A percentile compares a stretch with the other conserved stretches of the same genome.
phyloP scores from a whole-genome alignment of 2,888 invertebrate genomes.

The Leptopilina syphax region DNA sequence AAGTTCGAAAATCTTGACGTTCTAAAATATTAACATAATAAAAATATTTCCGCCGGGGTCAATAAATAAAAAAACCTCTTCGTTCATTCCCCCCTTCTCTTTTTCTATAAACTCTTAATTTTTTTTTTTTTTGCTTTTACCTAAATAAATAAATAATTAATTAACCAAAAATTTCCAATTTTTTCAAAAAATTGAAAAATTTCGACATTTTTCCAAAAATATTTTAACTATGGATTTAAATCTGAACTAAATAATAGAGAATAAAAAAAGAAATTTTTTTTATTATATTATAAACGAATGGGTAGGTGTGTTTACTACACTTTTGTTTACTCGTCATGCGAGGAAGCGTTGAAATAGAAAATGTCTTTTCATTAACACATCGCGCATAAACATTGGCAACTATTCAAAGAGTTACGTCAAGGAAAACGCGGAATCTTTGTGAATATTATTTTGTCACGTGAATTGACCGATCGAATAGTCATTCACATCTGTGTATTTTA shows the following conservation, averaged over 20 bases:
- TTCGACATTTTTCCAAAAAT: no score
- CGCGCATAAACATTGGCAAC: constrained; percentile 33
- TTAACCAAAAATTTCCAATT: no score
- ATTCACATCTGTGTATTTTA: not conserved
- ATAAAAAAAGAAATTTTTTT: no score
- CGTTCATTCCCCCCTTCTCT: not conserved
- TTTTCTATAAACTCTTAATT: not conserved
- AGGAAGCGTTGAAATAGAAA: constrained; percentile 32
- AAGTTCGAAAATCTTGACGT: constrained; percentile 8
- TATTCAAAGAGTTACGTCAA: constrained; percentile 25
- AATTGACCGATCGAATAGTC: constrained; percentile 12
- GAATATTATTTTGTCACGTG: constrained; percentile 18
- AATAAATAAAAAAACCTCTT: not conserved
- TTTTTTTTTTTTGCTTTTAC: not conserved
- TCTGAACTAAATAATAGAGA: no score
- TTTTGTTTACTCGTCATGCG: constrained; percentile 16
- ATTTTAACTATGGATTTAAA: no score
- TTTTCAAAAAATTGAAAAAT: no score
- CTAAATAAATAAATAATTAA: no score
- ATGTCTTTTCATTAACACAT: constrained; percentile 32
- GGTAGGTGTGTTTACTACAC: not conserved
- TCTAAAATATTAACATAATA: constrained; percentile 10
- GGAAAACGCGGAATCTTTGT: constrained; percentile 13
- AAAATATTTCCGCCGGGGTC: not conserved
- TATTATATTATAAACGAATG: not conserved